phyloP scores from a whole-genome alignment of 2,888 invertebrate species.

The Pomacea canaliculata region DNA sequence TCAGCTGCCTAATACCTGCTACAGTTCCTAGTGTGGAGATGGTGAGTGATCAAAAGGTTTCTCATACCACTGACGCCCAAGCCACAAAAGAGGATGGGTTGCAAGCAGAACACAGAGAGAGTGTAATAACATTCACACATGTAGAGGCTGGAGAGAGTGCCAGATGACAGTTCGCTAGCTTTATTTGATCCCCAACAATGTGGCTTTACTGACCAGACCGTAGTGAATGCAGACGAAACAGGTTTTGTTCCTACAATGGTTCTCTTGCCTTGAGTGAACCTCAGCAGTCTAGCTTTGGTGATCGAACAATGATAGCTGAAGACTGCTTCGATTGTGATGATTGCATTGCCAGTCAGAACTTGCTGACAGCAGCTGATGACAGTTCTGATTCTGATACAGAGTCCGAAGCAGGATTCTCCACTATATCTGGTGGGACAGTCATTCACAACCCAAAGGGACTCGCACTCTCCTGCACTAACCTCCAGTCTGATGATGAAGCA shows the following conservation, averaged over 20 bases:
- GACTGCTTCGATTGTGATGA: constrained; percentile 16
- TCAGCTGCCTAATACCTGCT: constrained; percentile 44
- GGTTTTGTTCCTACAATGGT: constrained; percentile 9
- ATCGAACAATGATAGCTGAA: constrained; percentile 26
- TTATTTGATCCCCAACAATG: no score
- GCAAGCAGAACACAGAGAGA: no score
- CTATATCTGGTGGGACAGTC: constrained; percentile 45
- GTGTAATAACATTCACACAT: no score
- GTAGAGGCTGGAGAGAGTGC: no score
- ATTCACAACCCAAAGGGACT: constrained; percentile 25
- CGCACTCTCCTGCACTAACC: not conserved
- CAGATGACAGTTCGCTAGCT: no score
- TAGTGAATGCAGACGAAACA: no score
- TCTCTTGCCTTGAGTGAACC: constrained; percentile 30
- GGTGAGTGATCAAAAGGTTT: no score
- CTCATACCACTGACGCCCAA: no score
- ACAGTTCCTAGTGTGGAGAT: constrained; percentile 32
- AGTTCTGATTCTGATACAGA: constrained; percentile 27
- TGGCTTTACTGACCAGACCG: no score
- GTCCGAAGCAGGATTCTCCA: constrained; percentile 45
- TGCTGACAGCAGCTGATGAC: not conserved
- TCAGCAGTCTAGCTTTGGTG: constrained; percentile 34
- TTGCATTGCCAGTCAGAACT: not conserved
- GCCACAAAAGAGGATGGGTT: no score
- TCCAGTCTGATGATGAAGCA: not conserved